Conservation (phyloP, 2,113 vertebrate genomes). For the Emydocephalus ijimae region DNA sequence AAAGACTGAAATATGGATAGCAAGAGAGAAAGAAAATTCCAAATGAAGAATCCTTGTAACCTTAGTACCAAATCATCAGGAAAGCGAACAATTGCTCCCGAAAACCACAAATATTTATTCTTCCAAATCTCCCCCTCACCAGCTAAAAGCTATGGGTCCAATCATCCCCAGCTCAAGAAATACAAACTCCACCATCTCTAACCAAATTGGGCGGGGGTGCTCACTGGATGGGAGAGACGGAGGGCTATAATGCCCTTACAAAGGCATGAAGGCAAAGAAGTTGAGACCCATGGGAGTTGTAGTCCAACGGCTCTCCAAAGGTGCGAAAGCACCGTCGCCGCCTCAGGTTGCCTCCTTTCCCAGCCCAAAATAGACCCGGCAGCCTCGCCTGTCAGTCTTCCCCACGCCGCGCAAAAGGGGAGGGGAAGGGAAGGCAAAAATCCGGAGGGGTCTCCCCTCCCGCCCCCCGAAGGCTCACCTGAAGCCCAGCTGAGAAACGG, state of each 20-base stretch:
- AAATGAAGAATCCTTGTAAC: background rate
- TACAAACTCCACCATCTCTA: background rate
- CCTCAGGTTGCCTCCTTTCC: background rate
- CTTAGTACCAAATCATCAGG: background rate
- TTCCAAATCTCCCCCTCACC: background rate
- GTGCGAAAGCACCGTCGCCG: background rate
- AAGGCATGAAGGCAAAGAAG: background rate
- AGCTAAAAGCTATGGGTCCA: background rate
- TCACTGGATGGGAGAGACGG: background rate
- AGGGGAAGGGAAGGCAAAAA: background rate
- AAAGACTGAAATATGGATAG: background rate
- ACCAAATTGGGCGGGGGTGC: background rate
- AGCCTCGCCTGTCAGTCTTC: background rate
- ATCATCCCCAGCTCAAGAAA: background rate
- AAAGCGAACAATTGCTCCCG: background rate
- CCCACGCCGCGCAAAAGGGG: background rate
- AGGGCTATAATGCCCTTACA: background rate
- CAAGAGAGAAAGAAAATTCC: too few species aligned
- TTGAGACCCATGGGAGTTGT: background rate
- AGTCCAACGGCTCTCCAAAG: background rate
- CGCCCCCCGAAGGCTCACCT: background rate
- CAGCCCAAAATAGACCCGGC: background rate
- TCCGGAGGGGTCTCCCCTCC: background rate
- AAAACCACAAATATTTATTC: too few species aligned
- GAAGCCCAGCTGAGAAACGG: background rate